Evolutionary conservation across 2,888 invertebrate genomes (phyloP).

Genomic region (Heliconius ismenius): DNA sequence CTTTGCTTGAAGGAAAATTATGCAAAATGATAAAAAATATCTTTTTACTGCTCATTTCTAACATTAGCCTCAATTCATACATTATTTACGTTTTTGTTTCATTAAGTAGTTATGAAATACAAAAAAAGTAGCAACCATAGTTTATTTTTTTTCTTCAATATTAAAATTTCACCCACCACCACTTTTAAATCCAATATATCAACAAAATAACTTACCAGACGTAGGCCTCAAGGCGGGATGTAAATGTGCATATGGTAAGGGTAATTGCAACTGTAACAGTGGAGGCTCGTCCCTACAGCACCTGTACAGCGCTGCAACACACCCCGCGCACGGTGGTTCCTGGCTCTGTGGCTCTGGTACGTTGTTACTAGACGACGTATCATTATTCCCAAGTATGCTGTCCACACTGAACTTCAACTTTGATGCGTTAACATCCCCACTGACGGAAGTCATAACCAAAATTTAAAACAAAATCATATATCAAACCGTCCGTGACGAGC

Average conservation of each 20-base stretch:
- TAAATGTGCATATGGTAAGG: conserved; percentile 69
- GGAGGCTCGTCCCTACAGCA: conserved; percentile 82
- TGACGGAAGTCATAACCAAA: conserved; percentile 64
- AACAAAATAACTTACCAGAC: conserved; percentile 56
- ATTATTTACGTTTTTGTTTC: no score
- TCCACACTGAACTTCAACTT: conserved; percentile 87
- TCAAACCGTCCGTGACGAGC: conserved; percentile 52
- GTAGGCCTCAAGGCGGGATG: conserved; percentile 76
- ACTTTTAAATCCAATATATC: background rate
- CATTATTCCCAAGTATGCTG: conserved; percentile 83
- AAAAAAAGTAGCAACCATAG: background rate
- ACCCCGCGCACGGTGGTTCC: conserved; percentile 83
- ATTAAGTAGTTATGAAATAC: background rate
- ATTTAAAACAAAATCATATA: conserved; percentile 25
- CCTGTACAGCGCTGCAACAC: conserved; percentile 84
- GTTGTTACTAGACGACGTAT: conserved; percentile 44
- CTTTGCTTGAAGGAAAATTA: no score
- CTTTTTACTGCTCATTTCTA: no score
- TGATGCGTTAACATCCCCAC: conserved; percentile 63
- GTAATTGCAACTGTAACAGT: conserved; percentile 65
- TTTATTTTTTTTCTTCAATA: no score
- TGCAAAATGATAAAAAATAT: no score
- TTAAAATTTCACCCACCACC: no score
- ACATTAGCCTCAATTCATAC: no score
- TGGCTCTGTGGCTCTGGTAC: conserved; percentile 57